Evolutionary conservation across 2,888 invertebrate genomes (phyloP).

Genomic region (Dryococelus australis): DNA sequence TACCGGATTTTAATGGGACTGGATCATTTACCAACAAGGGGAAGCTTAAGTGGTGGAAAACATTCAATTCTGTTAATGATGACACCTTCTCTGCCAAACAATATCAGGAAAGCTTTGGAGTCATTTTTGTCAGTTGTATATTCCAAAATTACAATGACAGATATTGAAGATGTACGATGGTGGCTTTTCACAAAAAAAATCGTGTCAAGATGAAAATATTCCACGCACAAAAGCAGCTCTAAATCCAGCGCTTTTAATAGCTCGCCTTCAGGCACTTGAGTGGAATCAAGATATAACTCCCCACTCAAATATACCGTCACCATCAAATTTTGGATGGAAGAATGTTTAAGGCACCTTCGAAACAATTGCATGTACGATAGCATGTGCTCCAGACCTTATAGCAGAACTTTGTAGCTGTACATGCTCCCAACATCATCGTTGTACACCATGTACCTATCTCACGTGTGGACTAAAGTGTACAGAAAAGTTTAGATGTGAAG

Average conservation of each 20-base stretch:
- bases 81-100: neutral
- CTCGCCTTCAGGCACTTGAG: neutral
- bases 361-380: neutral
- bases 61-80: neutral
- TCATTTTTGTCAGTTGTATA: neutral
- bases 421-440: neutral
- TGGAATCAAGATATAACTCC: neutral
- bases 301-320: neutral
- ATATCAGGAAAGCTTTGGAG: neutral
- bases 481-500: neutral
- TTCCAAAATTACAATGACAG: neutral
- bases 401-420: neutral
- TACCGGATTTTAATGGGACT: neutral
- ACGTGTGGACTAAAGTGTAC: neutral
- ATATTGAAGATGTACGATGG: neutral
- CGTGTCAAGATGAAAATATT: neutral
- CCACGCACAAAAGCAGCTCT: neutral
- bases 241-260: neutral
- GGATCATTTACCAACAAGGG: neutral
- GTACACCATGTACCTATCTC: neutral
- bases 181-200: neutral
- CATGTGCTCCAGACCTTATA: slow-evolving; percentile 6
- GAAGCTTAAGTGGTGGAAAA: neutral
- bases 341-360: neutral
- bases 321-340: neutral